Evolutionary conservation across 2,113 vertebrate genomes (phyloP), one percentile per base, ranked within the genome.

Genomic region (Nipponia nippon): DNA sequence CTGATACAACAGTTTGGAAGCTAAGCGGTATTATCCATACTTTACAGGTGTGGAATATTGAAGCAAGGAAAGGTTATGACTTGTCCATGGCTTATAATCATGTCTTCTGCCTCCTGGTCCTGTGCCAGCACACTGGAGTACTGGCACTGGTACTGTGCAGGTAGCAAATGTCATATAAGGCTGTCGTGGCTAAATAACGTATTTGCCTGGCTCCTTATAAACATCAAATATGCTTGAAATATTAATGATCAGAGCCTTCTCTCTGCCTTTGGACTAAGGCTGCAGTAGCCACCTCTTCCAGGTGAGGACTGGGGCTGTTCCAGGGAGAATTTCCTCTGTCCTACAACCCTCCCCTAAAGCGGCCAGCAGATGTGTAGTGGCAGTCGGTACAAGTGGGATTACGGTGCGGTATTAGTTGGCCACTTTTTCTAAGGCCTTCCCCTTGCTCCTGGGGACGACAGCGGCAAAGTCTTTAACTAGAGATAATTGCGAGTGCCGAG

Each of bases 181-280:
- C 34, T 63, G 73, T 49, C 18, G 1, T 42, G 90, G 77, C 56
- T 70, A 50, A 84, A 44, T 69, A 84, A 88, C 3, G 0, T 25
- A 29, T 58, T 83, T 93, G 55, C 83, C 62, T 72, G 69, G 23
- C 79, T 93, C 79, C 59, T 81, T 77, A 55, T 44, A 84, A 96
- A 30, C 29, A n/a, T 40, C n/a, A 47, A 34, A 30, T 56, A 11
- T 4, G 22, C 29, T 42, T 56, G 44, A 46, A 67, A 72, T n/a
- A 12, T 18, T 42, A 16, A 32, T 4, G 19, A 5, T 32, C 62
- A 36, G 62, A 90, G 56, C 89, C 34, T 67, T 67, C 67, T 61
- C 72, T 38, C 27, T 58, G 63, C 69, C 58, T 61, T 79, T 61
- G 62, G 36, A 16, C 13, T 21, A 42, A 83, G 72, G 67, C 73